phyloP scores from a whole-genome alignment of 30 jellyfish, hydroid and myxozoan genomes.

The Hydra vulgaris region DNA sequence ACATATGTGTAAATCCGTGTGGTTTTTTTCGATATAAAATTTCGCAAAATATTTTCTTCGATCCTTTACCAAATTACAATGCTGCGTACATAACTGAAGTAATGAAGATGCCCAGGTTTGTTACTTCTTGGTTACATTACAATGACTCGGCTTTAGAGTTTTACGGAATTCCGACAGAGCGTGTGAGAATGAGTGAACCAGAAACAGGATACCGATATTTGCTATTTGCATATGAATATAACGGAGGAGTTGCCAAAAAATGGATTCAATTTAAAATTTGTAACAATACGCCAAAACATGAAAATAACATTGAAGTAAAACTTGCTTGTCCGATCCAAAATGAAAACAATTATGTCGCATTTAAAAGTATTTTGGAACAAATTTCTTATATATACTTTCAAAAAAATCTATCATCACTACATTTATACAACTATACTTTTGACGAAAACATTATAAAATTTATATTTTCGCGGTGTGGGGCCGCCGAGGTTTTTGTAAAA shows the following conservation, averaged over 20 bases:
- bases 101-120: neutral
- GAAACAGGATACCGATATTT: constrained; percentile 30
- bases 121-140: constrained; percentile 55
- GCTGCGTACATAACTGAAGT: constrained; percentile 2
- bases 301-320: constrained; percentile 3
- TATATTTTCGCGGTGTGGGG: constrained; percentile 14
- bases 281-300: constrained; percentile 18
- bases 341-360: neutral
- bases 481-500: neutral
- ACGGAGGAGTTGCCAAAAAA: constrained; percentile 17
- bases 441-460: constrained; percentile 6
- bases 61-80: constrained; percentile 17
- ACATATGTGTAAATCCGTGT: constrained; percentile 25
- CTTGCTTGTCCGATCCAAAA: neutral
- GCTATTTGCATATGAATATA: constrained; percentile 30
- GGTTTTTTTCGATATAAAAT: neutral
- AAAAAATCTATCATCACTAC: constrained; percentile 4
- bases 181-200: constrained; percentile 26
- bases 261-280: constrained; percentile 5
- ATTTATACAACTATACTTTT: neutral
- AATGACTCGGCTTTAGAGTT: constrained; percentile 19
- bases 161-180: constrained; percentile 66
- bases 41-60: constrained; percentile 15
- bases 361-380: neutral
- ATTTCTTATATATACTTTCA: constrained; percentile 9